Base-by-base conservation (phyloP, 2,797 vertebrate species). In the Amazona ochrocephala region DNA sequence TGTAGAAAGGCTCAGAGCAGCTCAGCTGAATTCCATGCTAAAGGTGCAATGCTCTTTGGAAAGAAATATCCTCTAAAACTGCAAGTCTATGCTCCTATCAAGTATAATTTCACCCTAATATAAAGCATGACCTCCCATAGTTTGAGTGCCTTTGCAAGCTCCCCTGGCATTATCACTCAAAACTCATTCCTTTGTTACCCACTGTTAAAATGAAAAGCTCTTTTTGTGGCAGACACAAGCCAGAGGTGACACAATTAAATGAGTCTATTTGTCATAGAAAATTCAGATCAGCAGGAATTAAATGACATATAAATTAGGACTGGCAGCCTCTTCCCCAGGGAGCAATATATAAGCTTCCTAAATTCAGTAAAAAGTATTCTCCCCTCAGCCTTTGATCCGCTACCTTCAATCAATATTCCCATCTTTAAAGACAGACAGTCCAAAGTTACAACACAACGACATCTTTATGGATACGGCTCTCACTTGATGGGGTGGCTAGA, bases 231-330 rank as follows among this genome's bases (percentile, higher is more conserved):
- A 74, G 89, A 96, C 53, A 71, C 87, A 94, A 95, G 92, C 85
- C 95, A 97, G 95, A 97, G 94, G 95, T 97, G 95, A 95, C 83
- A 94, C 93, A 97, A 96, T 97, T 96, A 96, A 97, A 88, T 95
- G 41, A 91, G 96, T 89, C 83, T 87, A 80, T 97, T 96, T 97
- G 88, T 96, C 95, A 94, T 93, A 96, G 95, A 97, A 97, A 97
- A 97, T 95, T 96, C 95, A 94, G 87, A 96, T 94, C 93, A 94
- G 89, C 76, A 88, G 90, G 87, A 95, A 97, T 94, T 97, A 97
- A 96, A 97, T 19, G 89, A 96, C 90, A 97, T 62, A 95, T 93
- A 97, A 97, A 94, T 96, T 92, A 96, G 58, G 91, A 97, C 85
- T 97, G 96, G 91, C 90, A 96, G 87, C 78, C 72, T 94, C 87